Evolutionary conservation across 1,140 invertebrate species (phyloP).

Genomic region (Epicauta chinensis): DNA sequence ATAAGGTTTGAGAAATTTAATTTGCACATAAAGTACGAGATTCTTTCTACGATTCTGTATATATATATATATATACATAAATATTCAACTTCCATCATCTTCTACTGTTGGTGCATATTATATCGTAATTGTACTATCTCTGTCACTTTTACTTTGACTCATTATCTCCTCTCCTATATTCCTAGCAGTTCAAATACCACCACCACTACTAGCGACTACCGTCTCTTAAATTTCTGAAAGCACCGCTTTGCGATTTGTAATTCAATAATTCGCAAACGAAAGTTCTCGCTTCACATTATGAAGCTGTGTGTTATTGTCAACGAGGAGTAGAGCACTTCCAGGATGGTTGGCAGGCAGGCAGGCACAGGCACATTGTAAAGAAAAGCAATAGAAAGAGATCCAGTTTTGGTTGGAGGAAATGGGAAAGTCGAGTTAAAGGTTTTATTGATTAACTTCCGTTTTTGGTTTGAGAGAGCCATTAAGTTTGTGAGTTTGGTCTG

Average conservation of each 20-base stretch:
- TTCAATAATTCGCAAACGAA: conserved; percentile 30
- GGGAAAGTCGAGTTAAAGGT: conserved; percentile 33
- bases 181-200: conserved; percentile 6
- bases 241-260: conserved; percentile 27
- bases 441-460: conserved; percentile 35
- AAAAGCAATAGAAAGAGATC: neutral
- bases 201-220: neutral
- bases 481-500: conserved; percentile 27
- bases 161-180: conserved; percentile 3
- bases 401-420: conserved; percentile 14
- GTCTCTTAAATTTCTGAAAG: conserved; percentile 8
- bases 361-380: too few relatives aligned
- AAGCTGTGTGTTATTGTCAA: conserved; percentile 27
- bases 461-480: conserved; percentile 27
- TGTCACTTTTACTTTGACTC: conserved; percentile 2
- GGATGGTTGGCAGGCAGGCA: conserved; percentile 1
- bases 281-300: conserved; percentile 27
- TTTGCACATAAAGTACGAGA: too few relatives aligned
- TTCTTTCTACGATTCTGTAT: too few relatives aligned
- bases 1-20: too few relatives aligned
- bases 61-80: too few relatives aligned
- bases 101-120: conserved; percentile 13
- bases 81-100: conserved; percentile 19
- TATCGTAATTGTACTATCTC: conserved; percentile 9
- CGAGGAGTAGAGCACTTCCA: conserved; percentile 15